Evolutionary conservation across 2,888 invertebrate species (phyloP).

Genomic region (Tillus elongatus): DNA sequence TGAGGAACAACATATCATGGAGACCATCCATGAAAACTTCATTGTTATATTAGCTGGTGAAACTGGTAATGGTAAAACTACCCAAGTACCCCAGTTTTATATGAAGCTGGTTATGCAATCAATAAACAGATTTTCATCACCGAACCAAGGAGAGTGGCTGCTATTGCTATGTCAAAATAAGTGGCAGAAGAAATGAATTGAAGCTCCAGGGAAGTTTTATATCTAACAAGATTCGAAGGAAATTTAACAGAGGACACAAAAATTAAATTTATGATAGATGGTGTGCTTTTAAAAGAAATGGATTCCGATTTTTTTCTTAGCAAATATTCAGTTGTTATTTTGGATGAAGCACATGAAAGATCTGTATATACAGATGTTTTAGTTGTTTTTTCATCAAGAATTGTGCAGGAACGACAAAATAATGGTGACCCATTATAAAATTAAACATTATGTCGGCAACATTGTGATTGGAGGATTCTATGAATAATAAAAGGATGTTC

Average conservation of each 20-base stretch:
- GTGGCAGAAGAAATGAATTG: constrained; percentile 86
- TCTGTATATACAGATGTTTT: constrained; percentile 92
- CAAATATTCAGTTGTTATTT: constrained; percentile 86
- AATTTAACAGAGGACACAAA: constrained; percentile 79
- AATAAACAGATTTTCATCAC: constrained; percentile 84
- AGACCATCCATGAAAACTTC: constrained; percentile 84
- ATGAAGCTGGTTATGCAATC: constrained; percentile 85
- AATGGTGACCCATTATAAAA: constrained; percentile 67
- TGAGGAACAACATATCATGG: constrained; percentile 93
- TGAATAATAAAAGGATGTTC: constrained; percentile 73
- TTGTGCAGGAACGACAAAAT: constrained; percentile 73
- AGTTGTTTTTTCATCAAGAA: constrained; percentile 81
- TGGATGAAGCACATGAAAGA: constrained; percentile 97
- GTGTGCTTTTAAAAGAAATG: constrained; percentile 88
- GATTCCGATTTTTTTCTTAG: constrained; percentile 69
- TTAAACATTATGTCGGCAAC: constrained; percentile 98
- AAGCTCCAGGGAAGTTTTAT: constrained; percentile 65
- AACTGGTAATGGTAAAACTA: constrained; percentile 84
- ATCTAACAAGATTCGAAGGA: constrained; percentile 92
- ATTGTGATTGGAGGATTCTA: constrained; percentile 84
- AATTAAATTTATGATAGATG: constrained; percentile 99
- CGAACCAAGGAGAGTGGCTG: constrained; percentile 95
- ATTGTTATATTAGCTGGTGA: constrained; percentile 75
- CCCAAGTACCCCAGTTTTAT: constrained; percentile 98
- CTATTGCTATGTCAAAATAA: constrained; percentile 90